Percentiles rank a stretch among this genome's conserved stretches.
These are phyloP conservation scores for Mugil cephalus DNA, from an alignment of 2,113 vertebrate genomes.

Conservation along the genomic window DNA sequence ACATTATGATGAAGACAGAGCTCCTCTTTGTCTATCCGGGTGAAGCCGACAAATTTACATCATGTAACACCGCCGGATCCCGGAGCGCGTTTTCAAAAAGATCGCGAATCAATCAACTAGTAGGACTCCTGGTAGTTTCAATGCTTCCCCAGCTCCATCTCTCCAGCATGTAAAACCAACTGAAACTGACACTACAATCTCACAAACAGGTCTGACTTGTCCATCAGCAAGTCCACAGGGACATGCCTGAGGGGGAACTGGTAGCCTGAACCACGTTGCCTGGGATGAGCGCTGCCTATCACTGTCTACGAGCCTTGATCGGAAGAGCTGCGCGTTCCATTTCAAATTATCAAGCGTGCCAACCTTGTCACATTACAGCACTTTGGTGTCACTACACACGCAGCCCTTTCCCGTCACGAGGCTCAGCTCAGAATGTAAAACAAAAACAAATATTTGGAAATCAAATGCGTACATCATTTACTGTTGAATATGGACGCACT, in stretches of 20 bases:
- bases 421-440: no score
- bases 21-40: background rate
- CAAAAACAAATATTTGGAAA: no score
- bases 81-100: background rate
- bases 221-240: constrained; percentile 17
- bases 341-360: background rate
- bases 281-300: background rate
- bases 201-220: constrained; percentile 41
- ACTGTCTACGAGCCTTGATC: background rate
- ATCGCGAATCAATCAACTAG: constrained; percentile 22
- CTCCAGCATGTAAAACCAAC: constrained; percentile 35
- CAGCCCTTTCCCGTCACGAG: no score
- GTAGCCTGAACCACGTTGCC: background rate
- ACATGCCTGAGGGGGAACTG: background rate
- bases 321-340: constrained; percentile 20
- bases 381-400: no score
- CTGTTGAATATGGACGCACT: no score
- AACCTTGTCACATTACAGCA: constrained; percentile 10
- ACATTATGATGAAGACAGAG: background rate
- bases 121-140: constrained; percentile 10
- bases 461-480: no score
- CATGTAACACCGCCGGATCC: background rate
- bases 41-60: background rate
- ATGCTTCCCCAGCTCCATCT: constrained; percentile 17
- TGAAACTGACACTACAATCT: constrained; percentile 46